phyloP scores from a whole-genome alignment of 2,888 invertebrate genomes.

The Odontothrips loti region DNA sequence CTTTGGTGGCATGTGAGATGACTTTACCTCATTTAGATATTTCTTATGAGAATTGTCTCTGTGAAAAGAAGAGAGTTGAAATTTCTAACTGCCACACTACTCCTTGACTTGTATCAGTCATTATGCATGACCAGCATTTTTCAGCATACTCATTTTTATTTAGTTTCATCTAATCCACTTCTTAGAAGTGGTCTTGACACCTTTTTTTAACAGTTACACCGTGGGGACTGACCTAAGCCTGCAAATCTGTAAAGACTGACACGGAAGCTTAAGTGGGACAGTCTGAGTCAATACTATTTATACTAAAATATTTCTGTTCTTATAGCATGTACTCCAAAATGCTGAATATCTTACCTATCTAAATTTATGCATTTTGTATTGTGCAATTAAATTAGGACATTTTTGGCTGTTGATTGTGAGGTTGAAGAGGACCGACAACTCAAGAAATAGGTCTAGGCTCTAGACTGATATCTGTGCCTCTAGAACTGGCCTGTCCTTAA shows the following conservation, averaged over 20 bases:
- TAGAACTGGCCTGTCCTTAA: not conserved
- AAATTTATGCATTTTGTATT: not conserved
- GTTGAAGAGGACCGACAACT: not conserved
- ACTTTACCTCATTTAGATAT: not conserved
- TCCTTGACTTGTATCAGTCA: too few relatives aligned
- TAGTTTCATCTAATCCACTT: too few relatives aligned
- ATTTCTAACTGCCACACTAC: too few relatives aligned
- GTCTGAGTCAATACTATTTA: not conserved
- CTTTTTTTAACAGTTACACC: too few relatives aligned
- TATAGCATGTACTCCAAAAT: not conserved
- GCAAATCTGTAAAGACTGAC: too few relatives aligned
- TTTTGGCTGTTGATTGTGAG: not conserved
- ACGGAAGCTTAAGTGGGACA: too few relatives aligned
- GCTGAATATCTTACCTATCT: not conserved
- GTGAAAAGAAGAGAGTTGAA: too few relatives aligned
- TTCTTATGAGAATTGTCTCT: too few relatives aligned
- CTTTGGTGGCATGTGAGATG: not conserved
- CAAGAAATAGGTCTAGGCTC: not conserved
- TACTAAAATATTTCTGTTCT: not conserved
- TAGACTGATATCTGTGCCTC: conserved; percentile 7
- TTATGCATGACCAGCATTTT: too few relatives aligned
- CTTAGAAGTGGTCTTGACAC: too few relatives aligned
- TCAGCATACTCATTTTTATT: too few relatives aligned
- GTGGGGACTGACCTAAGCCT: too few relatives aligned
- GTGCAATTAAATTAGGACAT: not conserved